phyloP scores from a whole-genome alignment of 2,888 invertebrate genomes.

The Hofmannophila pseudospretella region DNA sequence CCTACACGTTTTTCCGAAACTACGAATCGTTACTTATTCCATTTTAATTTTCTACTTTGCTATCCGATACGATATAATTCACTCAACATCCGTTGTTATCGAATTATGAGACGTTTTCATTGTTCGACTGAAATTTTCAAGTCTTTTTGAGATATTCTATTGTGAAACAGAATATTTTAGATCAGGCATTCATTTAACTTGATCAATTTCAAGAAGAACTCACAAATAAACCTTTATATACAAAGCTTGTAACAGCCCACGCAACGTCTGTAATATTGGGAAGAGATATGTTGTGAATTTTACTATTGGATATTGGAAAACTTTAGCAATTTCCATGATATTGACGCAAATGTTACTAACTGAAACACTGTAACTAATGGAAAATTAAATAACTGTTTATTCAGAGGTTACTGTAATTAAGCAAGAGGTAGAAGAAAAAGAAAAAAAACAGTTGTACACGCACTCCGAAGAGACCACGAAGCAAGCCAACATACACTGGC shows the following conservation, averaged over 20 bases:
- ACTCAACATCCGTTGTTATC: too few relatives aligned
- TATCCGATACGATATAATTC: too few relatives aligned
- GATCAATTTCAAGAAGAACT: slow-evolving; percentile 23
- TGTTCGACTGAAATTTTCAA: too few relatives aligned
- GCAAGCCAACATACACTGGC: slow-evolving; percentile 36
- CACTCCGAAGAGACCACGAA: slow-evolving; percentile 36
- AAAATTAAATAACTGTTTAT: not conserved
- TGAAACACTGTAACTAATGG: not conserved
- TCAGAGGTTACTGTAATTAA: slow-evolving; percentile 32
- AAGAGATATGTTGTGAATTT: not conserved
- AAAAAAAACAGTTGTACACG: slow-evolving; percentile 40
- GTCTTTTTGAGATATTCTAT: too few relatives aligned
- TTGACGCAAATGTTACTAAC: not conserved
- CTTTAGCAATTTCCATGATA: not conserved
- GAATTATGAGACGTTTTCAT: too few relatives aligned
- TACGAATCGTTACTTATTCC: too few relatives aligned
- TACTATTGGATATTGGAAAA: not conserved
- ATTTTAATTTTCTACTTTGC: too few relatives aligned
- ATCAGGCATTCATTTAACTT: slow-evolving; percentile 21
- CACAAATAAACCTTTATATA: not conserved
- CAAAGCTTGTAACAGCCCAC: not conserved
- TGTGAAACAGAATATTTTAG: slow-evolving; percentile 1
- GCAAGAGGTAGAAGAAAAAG: slow-evolving; percentile 24
- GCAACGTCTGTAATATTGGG: not conserved
- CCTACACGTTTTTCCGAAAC: too few relatives aligned